Conservation (phyloP, 2,113 vertebrate species). For the Saguinus midas region DNA sequence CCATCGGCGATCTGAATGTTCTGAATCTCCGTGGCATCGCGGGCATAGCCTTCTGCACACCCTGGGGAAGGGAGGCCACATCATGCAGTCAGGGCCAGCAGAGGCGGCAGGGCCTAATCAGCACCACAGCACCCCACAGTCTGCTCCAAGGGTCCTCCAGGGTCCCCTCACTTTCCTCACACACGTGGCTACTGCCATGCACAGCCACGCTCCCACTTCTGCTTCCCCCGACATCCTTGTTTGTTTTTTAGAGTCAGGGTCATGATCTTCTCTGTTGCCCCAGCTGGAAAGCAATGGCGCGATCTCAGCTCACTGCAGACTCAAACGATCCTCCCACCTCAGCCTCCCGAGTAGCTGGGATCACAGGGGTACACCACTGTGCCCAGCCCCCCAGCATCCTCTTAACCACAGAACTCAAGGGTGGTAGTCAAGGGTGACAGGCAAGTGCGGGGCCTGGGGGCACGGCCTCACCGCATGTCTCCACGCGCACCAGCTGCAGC, state of each 20-base stretch:
- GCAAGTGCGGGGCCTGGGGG: slow-evolving; percentile 51
- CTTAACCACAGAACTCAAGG: background rate
- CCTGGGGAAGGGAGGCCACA: slow-evolving; percentile 79
- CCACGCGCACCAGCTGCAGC: slow-evolving; percentile 96
- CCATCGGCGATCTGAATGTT: slow-evolving; percentile 98
- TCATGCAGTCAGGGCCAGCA: fast-evolving
- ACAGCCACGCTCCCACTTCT: background rate
- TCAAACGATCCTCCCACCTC: background rate
- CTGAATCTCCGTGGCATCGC: slow-evolving; percentile 98
- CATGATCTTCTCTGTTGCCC: background rate
- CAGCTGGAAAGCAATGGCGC: background rate
- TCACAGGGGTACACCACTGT: too few species aligned
- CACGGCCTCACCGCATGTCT: slow-evolving; percentile 92
- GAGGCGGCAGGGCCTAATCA: too few species aligned
- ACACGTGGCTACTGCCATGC: fast-evolving
- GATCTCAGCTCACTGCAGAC: background rate
- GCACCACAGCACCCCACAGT: too few species aligned
- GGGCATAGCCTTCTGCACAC: slow-evolving; percentile 96
- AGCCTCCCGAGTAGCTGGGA: too few species aligned
- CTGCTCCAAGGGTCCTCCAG: fast-evolving
- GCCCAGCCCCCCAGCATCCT: background rate
- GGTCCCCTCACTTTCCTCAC: fast-evolving
- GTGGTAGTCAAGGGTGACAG: too few species aligned
- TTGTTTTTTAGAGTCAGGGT: background rate
- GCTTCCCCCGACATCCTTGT: too few species aligned